A percentile compares a stretch with the other conserved stretches of the same genome.
These are phyloP conservation scores for Portunus trituberculatus DNA, from an alignment of 1,140 invertebrate genomes.

Conservation along the genomic window DNA sequence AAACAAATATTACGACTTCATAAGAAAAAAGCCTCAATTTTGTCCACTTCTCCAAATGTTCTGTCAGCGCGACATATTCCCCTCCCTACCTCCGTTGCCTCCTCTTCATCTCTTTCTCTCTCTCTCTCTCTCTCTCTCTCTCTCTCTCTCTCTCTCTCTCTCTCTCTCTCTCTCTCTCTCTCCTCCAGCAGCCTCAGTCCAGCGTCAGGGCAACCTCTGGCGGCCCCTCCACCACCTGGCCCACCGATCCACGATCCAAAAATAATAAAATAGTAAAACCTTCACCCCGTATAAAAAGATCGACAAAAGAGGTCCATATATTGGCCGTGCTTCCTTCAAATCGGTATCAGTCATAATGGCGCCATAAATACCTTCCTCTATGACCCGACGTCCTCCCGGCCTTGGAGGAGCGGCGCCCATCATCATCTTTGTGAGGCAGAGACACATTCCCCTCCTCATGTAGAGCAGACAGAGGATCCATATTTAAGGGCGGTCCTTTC, in stretches of 20 bases:
- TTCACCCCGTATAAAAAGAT: not conserved
- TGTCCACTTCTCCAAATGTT: no score
- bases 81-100: no score
- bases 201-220: not conserved
- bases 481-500: conserved; percentile 31
- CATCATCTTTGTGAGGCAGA: conserved; percentile 43
- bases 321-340: conserved; percentile 36
- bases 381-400: not conserved
- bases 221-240: not conserved
- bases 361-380: conserved; percentile 55
- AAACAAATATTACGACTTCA: no score
- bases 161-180: no score
- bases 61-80: no score
- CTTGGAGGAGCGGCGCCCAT: not conserved
- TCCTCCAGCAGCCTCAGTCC: not conserved
- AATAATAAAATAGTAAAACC: conserved; percentile 7
- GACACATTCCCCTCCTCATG: conserved; percentile 52
- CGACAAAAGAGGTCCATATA: conserved; percentile 48
- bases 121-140: no score
- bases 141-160: no score
- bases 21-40: no score
- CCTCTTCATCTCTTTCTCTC: no score
- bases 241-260: not conserved
- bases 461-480: conserved; percentile 26
- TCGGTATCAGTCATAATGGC: conserved; percentile 57